Conservation (phyloP, 1,140 invertebrate species). For the Papilio dardanus region DNA sequence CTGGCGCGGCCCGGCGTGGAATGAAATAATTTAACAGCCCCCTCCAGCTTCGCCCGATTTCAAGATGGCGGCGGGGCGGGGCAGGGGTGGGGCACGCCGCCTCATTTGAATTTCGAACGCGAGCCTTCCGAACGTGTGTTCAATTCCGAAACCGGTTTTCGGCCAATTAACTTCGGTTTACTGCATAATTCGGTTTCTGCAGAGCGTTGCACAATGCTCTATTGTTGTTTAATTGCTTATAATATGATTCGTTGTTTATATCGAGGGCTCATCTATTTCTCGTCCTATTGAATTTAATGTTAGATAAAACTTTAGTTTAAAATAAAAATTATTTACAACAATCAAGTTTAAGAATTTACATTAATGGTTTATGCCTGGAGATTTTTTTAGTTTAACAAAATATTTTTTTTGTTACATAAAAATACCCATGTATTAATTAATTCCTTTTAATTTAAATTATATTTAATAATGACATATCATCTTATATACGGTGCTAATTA, state of each 20-base stretch:
- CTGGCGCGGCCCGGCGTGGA: conserved; percentile 74
- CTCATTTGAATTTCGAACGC: conserved; percentile 81
- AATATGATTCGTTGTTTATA: conserved; percentile 39
- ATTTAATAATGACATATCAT: no score
- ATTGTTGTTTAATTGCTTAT: conserved; percentile 69
- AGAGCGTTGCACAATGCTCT: conserved; percentile 56
- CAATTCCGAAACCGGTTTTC: conserved; percentile 75
- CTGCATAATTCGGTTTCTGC: conserved; percentile 71
- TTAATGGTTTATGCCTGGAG: no score
- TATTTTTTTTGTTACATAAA: no score
- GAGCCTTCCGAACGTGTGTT: conserved; percentile 78
- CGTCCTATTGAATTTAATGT: conserved; percentile 1
- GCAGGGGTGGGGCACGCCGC: conserved; percentile 75
- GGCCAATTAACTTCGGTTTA: conserved; percentile 74
- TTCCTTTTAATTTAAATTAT: no score
- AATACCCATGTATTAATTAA: no score
- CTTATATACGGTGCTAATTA: no score
- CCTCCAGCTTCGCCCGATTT: conserved; percentile 60
- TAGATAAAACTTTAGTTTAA: neutral
- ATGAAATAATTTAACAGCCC: conserved; percentile 82
- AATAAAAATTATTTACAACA: neutral
- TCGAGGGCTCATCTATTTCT: conserved; percentile 12
- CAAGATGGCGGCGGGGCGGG: conserved; percentile 79
- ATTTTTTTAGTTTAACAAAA: no score
- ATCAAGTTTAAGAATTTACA: neutral